Evolutionary conservation across 1,140 invertebrate species (phyloP).

Genomic region (Acromyrmex echinatior): DNA sequence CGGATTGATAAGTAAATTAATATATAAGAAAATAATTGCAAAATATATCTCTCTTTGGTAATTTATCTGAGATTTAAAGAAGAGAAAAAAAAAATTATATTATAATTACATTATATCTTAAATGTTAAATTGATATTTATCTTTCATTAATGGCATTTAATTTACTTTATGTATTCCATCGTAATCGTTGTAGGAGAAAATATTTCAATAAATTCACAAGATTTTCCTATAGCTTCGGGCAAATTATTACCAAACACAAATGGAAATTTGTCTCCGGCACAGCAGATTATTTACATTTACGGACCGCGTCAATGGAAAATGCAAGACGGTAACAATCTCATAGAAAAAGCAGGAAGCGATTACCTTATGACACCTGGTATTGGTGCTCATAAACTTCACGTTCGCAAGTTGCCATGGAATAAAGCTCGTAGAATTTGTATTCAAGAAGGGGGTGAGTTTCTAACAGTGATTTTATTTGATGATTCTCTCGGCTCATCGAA

Average conservation of each 20-base stretch:
- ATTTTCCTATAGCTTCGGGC: neutral
- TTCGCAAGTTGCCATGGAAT: conserved; percentile 45
- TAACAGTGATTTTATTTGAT: neutral
- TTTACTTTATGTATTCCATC: neutral
- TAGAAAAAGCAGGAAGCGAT: conserved; percentile 33
- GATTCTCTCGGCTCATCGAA: neutral
- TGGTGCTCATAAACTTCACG: conserved; percentile 58
- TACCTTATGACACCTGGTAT: conserved; percentile 51
- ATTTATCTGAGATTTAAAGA: neutral
- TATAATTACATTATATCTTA: neutral
- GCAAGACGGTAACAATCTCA: neutral
- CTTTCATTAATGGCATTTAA: neutral
- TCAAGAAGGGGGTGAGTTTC: conserved; percentile 55
- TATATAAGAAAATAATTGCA: conserved; percentile 1
- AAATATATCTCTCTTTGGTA: neutral
- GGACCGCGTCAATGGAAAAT: conserved; percentile 4
- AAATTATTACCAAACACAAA: neutral
- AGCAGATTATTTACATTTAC: conserved; percentile 33
- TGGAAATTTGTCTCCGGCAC: neutral
- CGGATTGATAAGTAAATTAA: conserved; percentile 21
- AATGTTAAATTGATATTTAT: conserved; percentile 5
- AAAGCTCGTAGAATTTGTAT: conserved; percentile 51
- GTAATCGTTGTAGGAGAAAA: neutral
- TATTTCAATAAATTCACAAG: neutral
- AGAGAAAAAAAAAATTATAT: conserved; percentile 1